Percentiles rank a stretch among this genome's conserved stretches.
These are phyloP conservation scores for Tryphoninae sp. DNA, from an alignment of 2,888 invertebrate genomes.

Conservation along the genomic window DNA sequence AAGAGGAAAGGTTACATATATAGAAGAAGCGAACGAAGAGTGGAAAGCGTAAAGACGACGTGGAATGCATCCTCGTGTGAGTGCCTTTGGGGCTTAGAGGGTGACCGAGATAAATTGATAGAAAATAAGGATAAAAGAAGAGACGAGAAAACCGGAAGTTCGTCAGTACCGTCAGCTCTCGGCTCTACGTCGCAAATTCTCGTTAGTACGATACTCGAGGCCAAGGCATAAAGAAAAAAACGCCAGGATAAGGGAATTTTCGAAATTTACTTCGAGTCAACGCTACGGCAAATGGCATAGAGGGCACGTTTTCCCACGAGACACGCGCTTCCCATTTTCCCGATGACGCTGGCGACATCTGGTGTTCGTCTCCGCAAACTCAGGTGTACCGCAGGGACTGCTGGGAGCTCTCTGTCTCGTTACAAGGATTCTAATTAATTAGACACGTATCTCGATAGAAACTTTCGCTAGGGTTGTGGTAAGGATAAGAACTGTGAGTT, in stretches of 20 bases:
- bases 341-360: neutral
- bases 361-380: neutral
- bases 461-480: neutral
- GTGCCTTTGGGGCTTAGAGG: slow-evolving; percentile 39
- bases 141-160: slow-evolving; percentile 45
- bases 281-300: slow-evolving; percentile 11
- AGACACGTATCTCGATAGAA: neutral
- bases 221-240: slow-evolving; percentile 1
- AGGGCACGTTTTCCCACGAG: slow-evolving; percentile 30
- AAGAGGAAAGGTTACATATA: slow-evolving; percentile 6
- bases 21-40: neutral
- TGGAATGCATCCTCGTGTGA: slow-evolving; percentile 49
- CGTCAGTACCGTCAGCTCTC: slow-evolving; percentile 39
- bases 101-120: slow-evolving; percentile 53
- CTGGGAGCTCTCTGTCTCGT: slow-evolving; percentile 11
- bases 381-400: slow-evolving; percentile 2
- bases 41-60: slow-evolving; percentile 28
- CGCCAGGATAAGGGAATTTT: slow-evolving; percentile 20
- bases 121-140: slow-evolving; percentile 30
- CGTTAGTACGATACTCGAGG: slow-evolving; percentile 11
- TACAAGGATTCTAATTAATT: slow-evolving; percentile 42
- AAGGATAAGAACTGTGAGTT: too few species aligned
- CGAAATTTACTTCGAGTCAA: slow-evolving; percentile 24
- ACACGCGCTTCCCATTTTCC: neutral
- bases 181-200: slow-evolving; percentile 13